A percentile compares a stretch with the other conserved stretches of the same genome.
Conservation (phyloP, 2,113 vertebrate genomes). For the Paratilapia polleni region DNA sequence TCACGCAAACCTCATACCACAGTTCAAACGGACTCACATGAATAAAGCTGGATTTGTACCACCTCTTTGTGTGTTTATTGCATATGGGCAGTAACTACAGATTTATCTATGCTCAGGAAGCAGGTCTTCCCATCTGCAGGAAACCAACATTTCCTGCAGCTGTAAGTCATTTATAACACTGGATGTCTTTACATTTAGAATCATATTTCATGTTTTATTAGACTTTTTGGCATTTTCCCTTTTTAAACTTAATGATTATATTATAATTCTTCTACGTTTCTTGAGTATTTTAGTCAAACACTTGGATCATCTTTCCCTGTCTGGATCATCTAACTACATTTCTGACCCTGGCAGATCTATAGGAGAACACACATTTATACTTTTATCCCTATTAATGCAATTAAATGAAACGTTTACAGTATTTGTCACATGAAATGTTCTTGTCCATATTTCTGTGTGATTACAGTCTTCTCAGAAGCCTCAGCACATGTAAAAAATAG, state of each 20-base stretch:
- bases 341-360: neutral
- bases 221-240: neutral
- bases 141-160: neutral
- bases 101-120: neutral
- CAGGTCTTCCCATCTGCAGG: neutral
- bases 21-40: neutral
- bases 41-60: neutral
- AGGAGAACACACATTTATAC: neutral
- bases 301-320: neutral
- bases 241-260: neutral
- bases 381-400: neutral
- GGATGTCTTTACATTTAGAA: neutral
- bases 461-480: neutral
- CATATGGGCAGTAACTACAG: rapidly evolving
- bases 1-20: neutral
- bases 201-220: neutral
- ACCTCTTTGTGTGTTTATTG: neutral
- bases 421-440: neutral
- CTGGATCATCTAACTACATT: neutral
- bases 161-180: neutral
- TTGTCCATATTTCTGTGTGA: neutral
- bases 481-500: neutral
- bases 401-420: neutral
- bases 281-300: neutral
- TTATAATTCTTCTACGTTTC: neutral